Evolutionary conservation across 2,797 vertebrate genomes (phyloP).

Genomic region (Antennarius maculatus): DNA sequence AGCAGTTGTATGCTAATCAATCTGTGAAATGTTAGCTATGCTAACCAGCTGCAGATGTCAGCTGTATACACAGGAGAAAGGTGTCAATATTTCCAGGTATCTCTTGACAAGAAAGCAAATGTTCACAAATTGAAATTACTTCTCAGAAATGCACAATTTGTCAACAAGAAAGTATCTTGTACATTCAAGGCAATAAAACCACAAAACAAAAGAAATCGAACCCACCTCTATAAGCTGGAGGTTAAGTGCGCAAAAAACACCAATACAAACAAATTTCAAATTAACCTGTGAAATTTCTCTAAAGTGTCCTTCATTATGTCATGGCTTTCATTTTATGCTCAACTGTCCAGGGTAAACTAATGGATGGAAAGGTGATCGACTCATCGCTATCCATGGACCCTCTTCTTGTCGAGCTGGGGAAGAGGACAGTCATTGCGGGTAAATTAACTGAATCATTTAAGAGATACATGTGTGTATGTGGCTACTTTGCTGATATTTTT

Average conservation of each 20-base stretch:
- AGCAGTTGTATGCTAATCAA: too few species aligned
- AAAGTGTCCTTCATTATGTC: conserved; percentile 4
- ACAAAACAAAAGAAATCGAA: neutral
- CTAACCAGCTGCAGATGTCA: too few species aligned
- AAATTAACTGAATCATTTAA: conserved; percentile 22
- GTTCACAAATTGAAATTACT: too few species aligned
- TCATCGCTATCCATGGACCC: conserved; percentile 91
- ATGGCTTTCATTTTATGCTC: conserved; percentile 1
- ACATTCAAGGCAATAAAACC: too few species aligned
- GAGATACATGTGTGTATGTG: neutral
- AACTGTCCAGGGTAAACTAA: conserved; percentile 86
- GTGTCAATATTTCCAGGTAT: too few species aligned
- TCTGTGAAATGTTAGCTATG: too few species aligned
- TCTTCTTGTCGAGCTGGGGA: conserved; percentile 94
- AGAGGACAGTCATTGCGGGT: conserved; percentile 94
- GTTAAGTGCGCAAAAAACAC: neutral
- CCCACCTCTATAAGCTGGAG: neutral
- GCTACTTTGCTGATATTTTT: conserved; percentile 26
- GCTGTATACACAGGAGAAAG: too few species aligned
- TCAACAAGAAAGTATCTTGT: too few species aligned
- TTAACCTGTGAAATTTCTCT: neutral
- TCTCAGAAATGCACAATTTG: too few species aligned
- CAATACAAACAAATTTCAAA: neutral
- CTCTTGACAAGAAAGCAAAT: too few species aligned
- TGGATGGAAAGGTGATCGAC: conserved; percentile 93